phyloP scores from a whole-genome alignment of 2,113 vertebrate species.

The Crotalus helleri region DNA sequence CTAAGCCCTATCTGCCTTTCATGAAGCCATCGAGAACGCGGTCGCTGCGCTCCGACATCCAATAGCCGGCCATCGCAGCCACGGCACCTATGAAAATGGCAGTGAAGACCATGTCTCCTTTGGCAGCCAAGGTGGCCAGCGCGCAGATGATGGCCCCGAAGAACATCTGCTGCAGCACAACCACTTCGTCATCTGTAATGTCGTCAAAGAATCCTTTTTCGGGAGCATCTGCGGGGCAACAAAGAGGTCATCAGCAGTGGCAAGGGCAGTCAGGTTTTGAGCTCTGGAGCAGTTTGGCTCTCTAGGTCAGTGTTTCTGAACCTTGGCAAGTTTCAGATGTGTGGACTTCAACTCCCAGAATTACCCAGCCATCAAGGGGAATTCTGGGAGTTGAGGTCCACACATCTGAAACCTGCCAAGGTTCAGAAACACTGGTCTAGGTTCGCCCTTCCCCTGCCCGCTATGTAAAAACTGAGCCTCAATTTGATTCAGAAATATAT shows the following conservation, averaged over 20 bases:
- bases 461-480: background rate
- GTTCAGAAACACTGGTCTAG: background rate
- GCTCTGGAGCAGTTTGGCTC: too few relatives aligned
- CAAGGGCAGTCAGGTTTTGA: background rate
- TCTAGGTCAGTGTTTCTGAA: background rate
- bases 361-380: background rate
- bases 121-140: constrained; percentile 90
- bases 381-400: background rate
- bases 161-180: constrained; percentile 98
- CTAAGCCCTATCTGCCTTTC: constrained; percentile 81
- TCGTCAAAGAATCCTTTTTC: constrained; percentile 95
- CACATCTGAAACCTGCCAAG: background rate
- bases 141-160: constrained; percentile 94
- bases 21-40: constrained; percentile 91
- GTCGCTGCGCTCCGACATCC: constrained; percentile 94
- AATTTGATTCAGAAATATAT: background rate
- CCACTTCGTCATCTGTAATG: constrained; percentile 92
- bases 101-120: constrained; percentile 97
- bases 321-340: too few relatives aligned
- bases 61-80: constrained; percentile 96
- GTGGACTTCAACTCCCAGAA: too few relatives aligned
- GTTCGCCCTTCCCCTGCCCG: background rate
- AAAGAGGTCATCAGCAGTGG: fast-evolving
- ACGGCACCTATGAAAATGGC: constrained; percentile 96
- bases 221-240: constrained; percentile 68